phyloP scores from a whole-genome alignment of 2,797 vertebrate species.

The Triplophysa yarkandensis region DNA sequence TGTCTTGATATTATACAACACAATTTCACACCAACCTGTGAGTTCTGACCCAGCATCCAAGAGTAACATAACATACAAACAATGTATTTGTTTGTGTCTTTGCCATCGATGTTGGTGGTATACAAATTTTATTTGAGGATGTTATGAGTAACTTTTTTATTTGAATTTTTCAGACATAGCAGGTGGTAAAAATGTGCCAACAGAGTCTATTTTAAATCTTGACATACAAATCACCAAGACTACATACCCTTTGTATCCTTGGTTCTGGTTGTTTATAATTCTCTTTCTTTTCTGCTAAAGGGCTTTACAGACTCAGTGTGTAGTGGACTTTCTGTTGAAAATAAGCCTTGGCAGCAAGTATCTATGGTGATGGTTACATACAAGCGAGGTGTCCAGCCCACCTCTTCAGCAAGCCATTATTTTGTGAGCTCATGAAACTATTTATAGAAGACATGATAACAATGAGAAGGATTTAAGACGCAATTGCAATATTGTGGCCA shows the following conservation, averaged over 20 bases:
- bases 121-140: neutral
- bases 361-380: conserved; percentile 70
- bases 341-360: conserved; percentile 59
- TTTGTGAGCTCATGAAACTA: conserved; percentile 58
- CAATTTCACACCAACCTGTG: conserved; percentile 56
- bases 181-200: neutral
- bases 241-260: conserved; percentile 19
- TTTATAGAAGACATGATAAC: conserved; percentile 19
- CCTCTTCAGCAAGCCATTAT: conserved; percentile 59
- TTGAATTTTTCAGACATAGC: too few relatives aligned
- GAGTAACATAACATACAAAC: conserved; percentile 10
- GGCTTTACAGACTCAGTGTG: conserved; percentile 23
- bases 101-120: neutral
- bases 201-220: neutral
- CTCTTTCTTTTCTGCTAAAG: conserved; percentile 22
- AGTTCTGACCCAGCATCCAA: conserved; percentile 39
- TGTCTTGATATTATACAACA: conserved; percentile 52
- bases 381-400: conserved; percentile 58
- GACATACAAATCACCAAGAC: neutral
- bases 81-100: conserved; percentile 10
- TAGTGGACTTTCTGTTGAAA: conserved; percentile 53
- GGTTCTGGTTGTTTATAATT: neutral
- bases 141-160: neutral
- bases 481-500: conserved; percentile 11
- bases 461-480: conserved; percentile 8